Evolutionary conservation across 2,113 vertebrate genomes (phyloP).

Genomic region (Phalacrocorax aristotelis): DNA sequence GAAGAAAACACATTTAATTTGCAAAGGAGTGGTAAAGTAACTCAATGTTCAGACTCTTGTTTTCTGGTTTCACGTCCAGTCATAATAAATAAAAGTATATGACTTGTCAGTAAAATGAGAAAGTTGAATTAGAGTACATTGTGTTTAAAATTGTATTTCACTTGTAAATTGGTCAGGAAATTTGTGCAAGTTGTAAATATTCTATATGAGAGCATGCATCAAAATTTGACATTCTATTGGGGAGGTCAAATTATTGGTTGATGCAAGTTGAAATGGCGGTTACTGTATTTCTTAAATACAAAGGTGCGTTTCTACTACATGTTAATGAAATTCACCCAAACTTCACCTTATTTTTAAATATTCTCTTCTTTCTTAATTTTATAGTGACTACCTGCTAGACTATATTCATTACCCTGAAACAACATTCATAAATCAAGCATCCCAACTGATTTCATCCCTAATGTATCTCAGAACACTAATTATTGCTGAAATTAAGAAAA

Average conservation of each 20-base stretch:
- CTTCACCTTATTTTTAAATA: neutral
- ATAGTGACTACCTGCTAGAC: neutral
- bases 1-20: neutral
- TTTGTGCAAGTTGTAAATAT: neutral
- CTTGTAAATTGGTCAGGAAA: neutral
- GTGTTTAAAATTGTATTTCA: neutral
- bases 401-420: neutral
- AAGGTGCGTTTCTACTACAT: neutral
- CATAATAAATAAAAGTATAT: neutral
- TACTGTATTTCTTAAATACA: neutral
- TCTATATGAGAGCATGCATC: neutral
- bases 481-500: constrained; percentile 26
- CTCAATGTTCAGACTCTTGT: neutral
- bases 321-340: neutral
- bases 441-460: constrained; percentile 7
- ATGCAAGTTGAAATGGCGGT: neutral
- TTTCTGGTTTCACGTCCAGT: neutral
- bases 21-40: neutral
- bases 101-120: neutral
- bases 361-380: neutral
- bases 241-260: neutral
- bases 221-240: neutral
- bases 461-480: constrained; percentile 9
- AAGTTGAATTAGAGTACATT: neutral
- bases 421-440: constrained; percentile 15